Percentiles rank a stretch among this genome's conserved stretches.
phyloP scores from a whole-genome alignment of 2,113 vertebrate genomes.

The Pelobates fuscus region DNA sequence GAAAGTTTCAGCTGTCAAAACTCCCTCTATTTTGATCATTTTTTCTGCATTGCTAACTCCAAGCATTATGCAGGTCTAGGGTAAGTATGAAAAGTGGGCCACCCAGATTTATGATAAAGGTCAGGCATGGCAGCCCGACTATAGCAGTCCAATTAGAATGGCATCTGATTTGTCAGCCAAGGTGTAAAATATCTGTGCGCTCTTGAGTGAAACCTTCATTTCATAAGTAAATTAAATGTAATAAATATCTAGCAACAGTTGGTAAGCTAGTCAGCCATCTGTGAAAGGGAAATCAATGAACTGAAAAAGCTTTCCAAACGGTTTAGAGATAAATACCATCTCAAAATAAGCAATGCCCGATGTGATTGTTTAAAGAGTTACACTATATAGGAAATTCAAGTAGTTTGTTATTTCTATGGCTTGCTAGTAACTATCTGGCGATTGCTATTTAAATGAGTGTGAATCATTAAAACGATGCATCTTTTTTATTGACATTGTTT shows the following conservation, averaged over 20 bases:
- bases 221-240: constrained; percentile 65
- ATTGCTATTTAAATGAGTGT: neutral
- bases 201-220: constrained; percentile 57
- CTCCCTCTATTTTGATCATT: constrained; percentile 30
- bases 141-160: constrained; percentile 43
- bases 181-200: constrained; percentile 58
- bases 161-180: constrained; percentile 56
- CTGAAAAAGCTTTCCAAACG: constrained; percentile 37
- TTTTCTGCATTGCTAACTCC: constrained; percentile 21
- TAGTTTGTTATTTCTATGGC: neutral
- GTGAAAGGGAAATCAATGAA: constrained; percentile 56
- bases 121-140: constrained; percentile 41
- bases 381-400: neutral
- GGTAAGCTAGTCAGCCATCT: constrained; percentile 53
- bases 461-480: neutral
- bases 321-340: constrained; percentile 32
- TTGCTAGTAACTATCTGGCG: neutral
- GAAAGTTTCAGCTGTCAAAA: constrained; percentile 13
- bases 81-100: constrained; percentile 4
- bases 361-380: constrained; percentile 22
- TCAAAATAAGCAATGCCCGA: constrained; percentile 31
- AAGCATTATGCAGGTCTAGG: constrained; percentile 5
- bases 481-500: neutral
- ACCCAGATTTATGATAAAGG: constrained; percentile 42
- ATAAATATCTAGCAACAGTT: constrained; percentile 62